These are phyloP conservation scores for Steinernema khuongi DNA, from an alignment of 1,140 invertebrate species.

Conservation along the genomic window DNA sequence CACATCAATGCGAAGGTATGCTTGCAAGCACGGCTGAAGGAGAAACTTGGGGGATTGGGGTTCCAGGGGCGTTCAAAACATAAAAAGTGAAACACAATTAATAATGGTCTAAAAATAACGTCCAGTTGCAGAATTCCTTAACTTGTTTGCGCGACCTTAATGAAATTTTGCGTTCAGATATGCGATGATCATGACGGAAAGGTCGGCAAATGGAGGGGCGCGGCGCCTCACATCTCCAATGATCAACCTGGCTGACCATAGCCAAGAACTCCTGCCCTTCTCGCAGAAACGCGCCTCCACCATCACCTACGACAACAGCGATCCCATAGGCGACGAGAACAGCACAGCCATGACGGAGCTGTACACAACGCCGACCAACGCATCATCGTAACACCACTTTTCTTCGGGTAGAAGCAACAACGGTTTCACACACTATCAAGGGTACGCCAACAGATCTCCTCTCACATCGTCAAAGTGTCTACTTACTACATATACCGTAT, in stretches of 20 bases:
- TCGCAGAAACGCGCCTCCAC: not conserved
- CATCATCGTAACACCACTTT: not conserved
- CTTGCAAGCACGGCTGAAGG: too few species aligned
- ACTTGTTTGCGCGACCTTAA: too few species aligned
- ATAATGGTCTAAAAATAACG: too few species aligned
- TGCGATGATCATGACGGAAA: not conserved
- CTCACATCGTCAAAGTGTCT: too few species aligned
- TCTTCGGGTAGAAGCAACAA: not conserved
- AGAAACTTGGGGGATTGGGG: too few species aligned
- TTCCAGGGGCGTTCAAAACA: not conserved
- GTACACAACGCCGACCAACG: not conserved
- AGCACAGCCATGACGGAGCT: not conserved
- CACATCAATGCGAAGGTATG: not conserved
- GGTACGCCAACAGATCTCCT: not conserved
- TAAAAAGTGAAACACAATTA: too few species aligned
- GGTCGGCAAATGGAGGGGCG: not conserved
- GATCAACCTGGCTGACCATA: not conserved
- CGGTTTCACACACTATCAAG: not conserved
- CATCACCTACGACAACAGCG: not conserved
- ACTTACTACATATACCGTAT: too few species aligned
- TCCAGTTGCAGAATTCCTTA: too few species aligned
- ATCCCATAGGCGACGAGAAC: not conserved
- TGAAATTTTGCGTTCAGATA: too few species aligned
- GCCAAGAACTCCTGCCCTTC: not conserved
- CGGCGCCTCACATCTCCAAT: not conserved